Percentiles rank a stretch among this genome's conserved stretches.
Evolutionary conservation across 2,113 vertebrate species (phyloP).

Genomic region (Syngnathus floridae): DNA sequence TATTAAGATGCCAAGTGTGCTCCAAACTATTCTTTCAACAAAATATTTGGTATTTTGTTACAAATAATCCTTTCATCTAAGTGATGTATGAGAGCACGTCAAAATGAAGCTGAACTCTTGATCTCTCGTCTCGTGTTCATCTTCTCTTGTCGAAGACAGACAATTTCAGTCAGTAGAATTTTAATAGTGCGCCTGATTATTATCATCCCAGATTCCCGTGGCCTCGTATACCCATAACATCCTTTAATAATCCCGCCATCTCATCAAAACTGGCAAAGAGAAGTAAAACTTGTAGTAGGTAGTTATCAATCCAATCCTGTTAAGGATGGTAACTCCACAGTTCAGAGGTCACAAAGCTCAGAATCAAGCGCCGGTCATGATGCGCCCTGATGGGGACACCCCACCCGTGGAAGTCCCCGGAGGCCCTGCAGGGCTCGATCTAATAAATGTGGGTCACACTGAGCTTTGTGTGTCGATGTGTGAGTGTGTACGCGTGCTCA

Average conservation of each 20-base stretch:
- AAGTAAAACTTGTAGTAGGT: background rate
- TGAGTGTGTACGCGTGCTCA: conserved; percentile 18
- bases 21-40: background rate
- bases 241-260: background rate
- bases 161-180: background rate
- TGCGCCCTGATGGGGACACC: conserved; percentile 22
- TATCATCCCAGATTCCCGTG: background rate
- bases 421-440: conserved; percentile 32
- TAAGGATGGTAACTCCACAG: conserved; percentile 6
- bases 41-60: background rate
- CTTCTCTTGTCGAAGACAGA: background rate
- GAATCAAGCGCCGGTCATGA: conserved; percentile 10
- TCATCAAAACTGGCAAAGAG: background rate
- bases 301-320: conserved; percentile 4
- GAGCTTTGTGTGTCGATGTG: conserved; percentile 21
- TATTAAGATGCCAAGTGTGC: background rate
- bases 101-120: background rate
- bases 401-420: conserved; percentile 35
- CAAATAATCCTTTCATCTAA: background rate
- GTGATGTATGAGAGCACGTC: background rate
- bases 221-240: background rate
- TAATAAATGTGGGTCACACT: conserved; percentile 61
- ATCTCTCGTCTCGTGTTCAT: background rate
- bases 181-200: background rate
- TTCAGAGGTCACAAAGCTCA: conserved; percentile 20